These are phyloP conservation scores for Eulemur mongoz DNA, from an alignment of 2,797 vertebrate species.

Conservation along the genomic window DNA sequence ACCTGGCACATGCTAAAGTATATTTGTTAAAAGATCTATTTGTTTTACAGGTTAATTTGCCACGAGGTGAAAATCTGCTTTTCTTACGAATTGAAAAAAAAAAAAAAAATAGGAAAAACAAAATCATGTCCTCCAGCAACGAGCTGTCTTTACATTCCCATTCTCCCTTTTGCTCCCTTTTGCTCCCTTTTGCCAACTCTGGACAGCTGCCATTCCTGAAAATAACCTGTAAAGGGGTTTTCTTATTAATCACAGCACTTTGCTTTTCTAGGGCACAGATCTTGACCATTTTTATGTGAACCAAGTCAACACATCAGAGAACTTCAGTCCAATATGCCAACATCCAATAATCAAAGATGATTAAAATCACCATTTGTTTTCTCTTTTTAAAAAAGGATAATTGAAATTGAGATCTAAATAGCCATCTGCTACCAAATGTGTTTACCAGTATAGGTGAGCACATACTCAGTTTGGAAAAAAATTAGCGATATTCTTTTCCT, in stretches of 20 bases:
- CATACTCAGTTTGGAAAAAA: background rate
- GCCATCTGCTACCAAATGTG: background rate
- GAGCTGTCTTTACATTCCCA: background rate
- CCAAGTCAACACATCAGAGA: conserved; percentile 26
- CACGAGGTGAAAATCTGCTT: background rate
- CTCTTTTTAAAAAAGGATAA: background rate
- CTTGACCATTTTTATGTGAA: conserved; percentile 20
- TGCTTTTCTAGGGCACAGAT: conserved; percentile 19
- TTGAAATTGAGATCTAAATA: background rate
- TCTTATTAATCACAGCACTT: background rate
- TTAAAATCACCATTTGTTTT: conserved; percentile 23
- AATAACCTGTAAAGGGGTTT: background rate
- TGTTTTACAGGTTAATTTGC: conserved; percentile 64
- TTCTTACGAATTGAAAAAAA: conserved; percentile 38
- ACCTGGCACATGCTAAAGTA: background rate
- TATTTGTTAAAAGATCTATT: conserved; percentile 58
- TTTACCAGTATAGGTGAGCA: background rate
- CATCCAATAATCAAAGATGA: background rate
- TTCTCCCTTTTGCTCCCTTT: background rate
- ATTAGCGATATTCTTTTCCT: background rate
- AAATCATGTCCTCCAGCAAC: background rate
- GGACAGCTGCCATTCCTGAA: conserved; percentile 24
- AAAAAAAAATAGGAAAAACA: background rate
- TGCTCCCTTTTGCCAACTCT: background rate
- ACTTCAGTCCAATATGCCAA: background rate